phyloP scores from a whole-genome alignment of 2,888 invertebrate genomes.

The Seira ritae region DNA sequence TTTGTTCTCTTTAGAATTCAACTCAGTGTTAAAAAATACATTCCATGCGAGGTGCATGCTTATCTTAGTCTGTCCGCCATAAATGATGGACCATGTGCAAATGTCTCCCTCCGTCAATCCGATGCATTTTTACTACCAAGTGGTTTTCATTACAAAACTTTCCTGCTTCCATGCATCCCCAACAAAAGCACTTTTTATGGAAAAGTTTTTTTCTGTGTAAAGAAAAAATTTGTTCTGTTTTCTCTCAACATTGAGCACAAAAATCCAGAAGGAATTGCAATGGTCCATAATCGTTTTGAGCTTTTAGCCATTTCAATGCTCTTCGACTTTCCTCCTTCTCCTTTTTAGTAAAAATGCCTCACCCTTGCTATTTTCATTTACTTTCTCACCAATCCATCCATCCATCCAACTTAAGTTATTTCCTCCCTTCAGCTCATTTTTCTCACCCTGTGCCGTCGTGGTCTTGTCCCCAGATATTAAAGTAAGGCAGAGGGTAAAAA shows the following conservation, averaged over 20 bases:
- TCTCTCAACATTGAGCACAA: background rate
- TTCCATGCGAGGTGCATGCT: no score
- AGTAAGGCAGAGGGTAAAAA: constrained; percentile 38
- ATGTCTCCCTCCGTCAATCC: background rate
- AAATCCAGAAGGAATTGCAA: background rate
- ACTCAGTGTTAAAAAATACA: no score
- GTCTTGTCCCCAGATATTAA: constrained; percentile 35
- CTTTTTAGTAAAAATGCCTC: no score
- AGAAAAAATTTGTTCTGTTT: background rate
- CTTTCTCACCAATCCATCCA: constrained; percentile 25
- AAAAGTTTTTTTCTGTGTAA: background rate
- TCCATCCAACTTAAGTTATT: constrained; percentile 45
- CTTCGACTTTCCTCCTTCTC: constrained; percentile 18
- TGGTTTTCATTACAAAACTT: background rate
- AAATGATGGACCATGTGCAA: background rate
- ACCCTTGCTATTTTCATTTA: constrained; percentile 2
- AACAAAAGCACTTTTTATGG: background rate
- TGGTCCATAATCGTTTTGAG: constrained; percentile 8
- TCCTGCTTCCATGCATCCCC: background rate
- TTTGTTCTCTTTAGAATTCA: no score
- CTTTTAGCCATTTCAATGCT: constrained; percentile 2
- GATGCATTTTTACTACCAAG: background rate
- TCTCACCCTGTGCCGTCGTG: constrained; percentile 38
- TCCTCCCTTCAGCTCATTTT: constrained; percentile 40
- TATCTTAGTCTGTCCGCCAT: background rate